Percentiles rank a stretch among this genome's conserved stretches.
Evolutionary conservation across 1,140 invertebrate species (phyloP).

Genomic region (Lasaia peninsularis): DNA sequence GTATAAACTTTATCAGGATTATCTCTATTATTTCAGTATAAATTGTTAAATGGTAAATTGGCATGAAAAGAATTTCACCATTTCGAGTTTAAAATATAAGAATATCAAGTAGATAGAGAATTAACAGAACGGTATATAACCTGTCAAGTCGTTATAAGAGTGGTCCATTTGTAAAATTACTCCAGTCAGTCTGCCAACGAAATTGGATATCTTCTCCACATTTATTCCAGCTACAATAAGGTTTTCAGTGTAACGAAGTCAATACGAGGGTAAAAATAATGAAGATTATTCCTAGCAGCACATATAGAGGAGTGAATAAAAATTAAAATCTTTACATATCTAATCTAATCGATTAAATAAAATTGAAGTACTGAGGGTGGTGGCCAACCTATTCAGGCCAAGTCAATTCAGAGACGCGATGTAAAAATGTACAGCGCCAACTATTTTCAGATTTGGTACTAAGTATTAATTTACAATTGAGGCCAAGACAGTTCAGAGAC

Average conservation of each 20-base stretch:
- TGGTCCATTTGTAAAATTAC: slow-evolving; percentile 14
- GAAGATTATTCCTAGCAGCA: not conserved
- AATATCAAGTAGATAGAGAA: slow-evolving; percentile 6
- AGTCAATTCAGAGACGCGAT: too few species aligned
- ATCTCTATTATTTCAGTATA: too few species aligned
- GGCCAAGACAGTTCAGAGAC: too few species aligned
- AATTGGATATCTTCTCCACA: slow-evolving; percentile 12
- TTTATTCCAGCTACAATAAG: slow-evolving; percentile 9
- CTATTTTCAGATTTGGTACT: too few species aligned
- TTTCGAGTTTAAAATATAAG: not conserved
- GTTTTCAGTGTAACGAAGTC: slow-evolving; percentile 4
- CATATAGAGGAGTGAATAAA: not conserved
- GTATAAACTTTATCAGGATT: too few species aligned
- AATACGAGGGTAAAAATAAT: not conserved
- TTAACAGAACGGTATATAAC: slow-evolving; percentile 7
- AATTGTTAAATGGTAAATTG: too few species aligned
- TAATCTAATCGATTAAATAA: too few species aligned
- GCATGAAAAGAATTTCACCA: not conserved
- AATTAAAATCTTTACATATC: too few species aligned
- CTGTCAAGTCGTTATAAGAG: slow-evolving; percentile 13
- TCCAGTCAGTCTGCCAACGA: slow-evolving; percentile 10
- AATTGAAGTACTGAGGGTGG: too few species aligned
- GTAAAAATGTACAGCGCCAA: too few species aligned
- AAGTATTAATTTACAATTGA: too few species aligned
- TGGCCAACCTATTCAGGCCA: too few species aligned